Base-by-base conservation (phyloP, 2,113 vertebrate genomes). In the Clarias gariepinus region DNA sequence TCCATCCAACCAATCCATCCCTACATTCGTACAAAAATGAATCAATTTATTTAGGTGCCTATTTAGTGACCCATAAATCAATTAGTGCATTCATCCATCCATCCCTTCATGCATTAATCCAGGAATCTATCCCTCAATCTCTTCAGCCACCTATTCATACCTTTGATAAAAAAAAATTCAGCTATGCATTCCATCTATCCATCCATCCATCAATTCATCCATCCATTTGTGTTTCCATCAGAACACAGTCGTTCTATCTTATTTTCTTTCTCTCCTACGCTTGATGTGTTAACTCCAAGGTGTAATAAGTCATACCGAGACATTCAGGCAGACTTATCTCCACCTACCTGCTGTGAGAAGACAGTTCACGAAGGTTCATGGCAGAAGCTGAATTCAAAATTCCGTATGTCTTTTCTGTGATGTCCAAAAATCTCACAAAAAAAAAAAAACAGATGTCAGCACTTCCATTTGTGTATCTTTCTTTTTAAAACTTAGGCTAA, bases 291-390 rank as follows among this genome's bases (percentile, higher is more conserved):
- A 52, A 28, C n/a, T 76, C 18, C 28, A 74, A 84, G 57, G 55
- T 73, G 66, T 84, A 73, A 55, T n/a, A 84, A 55, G 36, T 73
- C 28, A 55, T 36, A 16, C 28, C 4, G 25, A 36, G 30, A 6
- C 57, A 61, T 76, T 82, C 25, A 64, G 15, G 30, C 57, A 79
- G 60, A 63, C 76, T 68, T 64, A 85, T 30, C 73, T 53, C 36
- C 84, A 53, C 18, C 84, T 79, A 85, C 84, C 74, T 36, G 57
- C 73, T 33, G 36, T 53, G 60, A 64, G 73, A 64, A 78, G 33
- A 61, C 58, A 52, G 58, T 47, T 47, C 47, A 47, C 8, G 47
- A 47, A 47, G n/a, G 47, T 33, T 85, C 84, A 53, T 13, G 41
- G 74, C n/a, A 41, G 80, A 28, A 25, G 74, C 74, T 36, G 64